These are phyloP conservation scores for Trimorus sp. DNA, from an alignment of 2,888 invertebrate genomes.

Conservation along the genomic window DNA sequence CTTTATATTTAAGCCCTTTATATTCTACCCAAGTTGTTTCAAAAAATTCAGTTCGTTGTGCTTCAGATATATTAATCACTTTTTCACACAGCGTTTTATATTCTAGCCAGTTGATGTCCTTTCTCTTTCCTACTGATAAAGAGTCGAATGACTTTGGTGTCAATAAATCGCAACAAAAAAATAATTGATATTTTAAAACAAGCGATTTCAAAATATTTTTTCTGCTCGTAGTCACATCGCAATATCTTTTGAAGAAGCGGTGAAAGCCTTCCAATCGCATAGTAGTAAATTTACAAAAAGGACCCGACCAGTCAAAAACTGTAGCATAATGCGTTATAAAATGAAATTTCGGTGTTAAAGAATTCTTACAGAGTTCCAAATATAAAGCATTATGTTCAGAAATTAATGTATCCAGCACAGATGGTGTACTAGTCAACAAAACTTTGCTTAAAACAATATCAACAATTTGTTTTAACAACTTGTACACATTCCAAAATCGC, in stretches of 20 bases:
- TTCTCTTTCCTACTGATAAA: not conserved
- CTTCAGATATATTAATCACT: not conserved
- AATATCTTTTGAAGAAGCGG: conserved; percentile 9
- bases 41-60: not conserved
- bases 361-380: conserved; percentile 15
- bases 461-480: conserved; percentile 18
- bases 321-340: conserved; percentile 37
- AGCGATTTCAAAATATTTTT: conserved; percentile 15
- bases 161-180: conserved; percentile 4
- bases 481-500: conserved; percentile 27
- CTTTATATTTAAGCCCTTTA: conserved; percentile 7
- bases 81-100: not conserved
- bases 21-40: not conserved
- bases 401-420: conserved; percentile 11
- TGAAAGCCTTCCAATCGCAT: conserved; percentile 39
- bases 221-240: not conserved
- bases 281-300: conserved; percentile 34
- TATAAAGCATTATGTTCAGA: conserved; percentile 33
- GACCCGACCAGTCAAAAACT: conserved; percentile 41
- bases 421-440: conserved; percentile 11
- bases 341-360: conserved; percentile 38
- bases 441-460: conserved; percentile 23
- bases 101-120: not conserved
- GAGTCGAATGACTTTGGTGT: not conserved
- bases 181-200: conserved; percentile 4